These are phyloP conservation scores for Pseudachorutes palmiensis DNA, from an alignment of 1,140 invertebrate species.

Conservation along the genomic window DNA sequence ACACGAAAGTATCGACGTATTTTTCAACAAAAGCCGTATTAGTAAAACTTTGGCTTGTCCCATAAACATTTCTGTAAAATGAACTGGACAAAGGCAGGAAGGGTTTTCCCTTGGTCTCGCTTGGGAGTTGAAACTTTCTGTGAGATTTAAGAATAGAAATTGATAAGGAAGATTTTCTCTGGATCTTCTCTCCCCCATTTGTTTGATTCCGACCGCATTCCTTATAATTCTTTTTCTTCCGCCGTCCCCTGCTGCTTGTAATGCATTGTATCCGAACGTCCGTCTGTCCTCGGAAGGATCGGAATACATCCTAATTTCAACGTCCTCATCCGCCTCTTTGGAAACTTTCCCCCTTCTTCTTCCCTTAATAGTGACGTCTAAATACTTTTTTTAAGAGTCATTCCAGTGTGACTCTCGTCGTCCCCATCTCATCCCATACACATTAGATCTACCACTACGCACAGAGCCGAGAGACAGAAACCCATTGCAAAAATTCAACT, in stretches of 20 bases:
- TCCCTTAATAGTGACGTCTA: constrained; percentile 2
- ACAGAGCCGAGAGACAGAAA: background rate
- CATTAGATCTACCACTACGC: background rate
- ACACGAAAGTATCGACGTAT: too few species aligned
- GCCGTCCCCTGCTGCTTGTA: constrained; percentile 3
- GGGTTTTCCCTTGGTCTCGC: too few species aligned
- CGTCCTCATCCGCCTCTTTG: constrained; percentile 14
- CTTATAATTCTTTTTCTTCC: background rate
- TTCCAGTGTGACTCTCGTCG: background rate
- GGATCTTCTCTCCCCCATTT: background rate
- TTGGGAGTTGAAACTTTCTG: background rate
- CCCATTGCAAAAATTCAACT: too few species aligned
- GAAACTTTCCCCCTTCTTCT: background rate
- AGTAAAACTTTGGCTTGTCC: background rate
- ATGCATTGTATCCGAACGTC: constrained; percentile 4
- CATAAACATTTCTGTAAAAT: background rate
- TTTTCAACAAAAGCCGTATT: too few species aligned
- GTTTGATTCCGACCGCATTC: background rate
- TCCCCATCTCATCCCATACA: background rate
- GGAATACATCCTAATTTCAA: constrained; percentile 37
- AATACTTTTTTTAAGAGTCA: constrained; percentile 3
- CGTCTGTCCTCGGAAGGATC: constrained; percentile 16
- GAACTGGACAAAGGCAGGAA: too few species aligned
- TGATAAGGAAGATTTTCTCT: constrained; percentile 29
- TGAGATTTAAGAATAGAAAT: constrained; percentile 24